Base-by-base conservation (phyloP, 2,888 invertebrate genomes). In the Synanthedon formicaeformis region DNA sequence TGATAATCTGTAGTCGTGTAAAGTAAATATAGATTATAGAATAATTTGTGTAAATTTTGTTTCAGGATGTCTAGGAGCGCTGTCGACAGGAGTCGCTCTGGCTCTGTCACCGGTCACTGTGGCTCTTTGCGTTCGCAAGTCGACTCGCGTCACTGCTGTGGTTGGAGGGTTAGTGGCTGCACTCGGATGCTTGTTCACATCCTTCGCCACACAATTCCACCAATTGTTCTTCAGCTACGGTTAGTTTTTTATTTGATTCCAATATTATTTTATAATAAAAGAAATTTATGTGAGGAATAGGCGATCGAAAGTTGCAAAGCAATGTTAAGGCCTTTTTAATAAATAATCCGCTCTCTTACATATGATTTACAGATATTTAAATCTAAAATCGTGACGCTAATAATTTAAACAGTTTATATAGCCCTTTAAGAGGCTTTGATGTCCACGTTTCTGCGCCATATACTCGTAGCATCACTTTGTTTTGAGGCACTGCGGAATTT, bases 121-220 rank as follows among this genome's bases (percentile, higher is more conserved):
- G 64, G 94, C 94, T 48, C 90, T 96, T 69, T 95, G 96, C 75
- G 90, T 94, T 58, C 90, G 94, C 71, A 95, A 95, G 86, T 94
- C 94, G 50, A 95, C 95, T n/a, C 90, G 96, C 55, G 91, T 96
- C 59, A 94, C 95, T 10, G 96, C 95, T 3, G 95, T 96, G 51
- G 92, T 96, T 67, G 96, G 96, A 51, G 96, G 96, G 8, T 89
- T 96, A 58, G 92, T 96, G 52, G 93, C 94, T 0, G 94, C 95
- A 2, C 90, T 96, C 14, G 96, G 95, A 52, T 95, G 94, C 70
- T 92, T 96, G 58, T 96, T 96, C 85, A 94, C 96, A 8, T 95
- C 95, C 55, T 96, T 96, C 77, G 96, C 96, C 55, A 92, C 94
- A 55, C 94, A 96, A 81, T 94, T 95, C 74, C 95, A 96, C 81